phyloP scores from a whole-genome alignment of 2,888 invertebrate genomes.

The Hirtodrosophila histrioides region DNA sequence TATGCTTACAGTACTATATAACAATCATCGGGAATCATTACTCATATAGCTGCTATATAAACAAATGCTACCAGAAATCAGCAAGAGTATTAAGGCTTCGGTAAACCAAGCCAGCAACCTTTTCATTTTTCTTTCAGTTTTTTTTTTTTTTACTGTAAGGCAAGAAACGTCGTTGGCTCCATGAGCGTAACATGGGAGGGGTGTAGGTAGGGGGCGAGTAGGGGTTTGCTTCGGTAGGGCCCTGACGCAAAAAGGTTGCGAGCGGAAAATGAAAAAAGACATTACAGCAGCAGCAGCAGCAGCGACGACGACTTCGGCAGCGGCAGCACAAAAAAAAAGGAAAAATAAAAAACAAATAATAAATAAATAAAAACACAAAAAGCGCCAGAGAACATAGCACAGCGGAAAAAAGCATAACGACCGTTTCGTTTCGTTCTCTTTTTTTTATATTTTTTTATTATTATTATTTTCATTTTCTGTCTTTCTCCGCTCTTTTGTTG shows the following conservation, averaged over 20 bases:
- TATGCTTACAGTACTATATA: too few species aligned
- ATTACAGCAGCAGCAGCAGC: conserved; percentile 68
- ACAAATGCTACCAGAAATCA: background rate
- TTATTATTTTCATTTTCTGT: conserved; percentile 78
- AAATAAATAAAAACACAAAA: conserved; percentile 61
- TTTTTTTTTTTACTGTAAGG: conserved; percentile 40
- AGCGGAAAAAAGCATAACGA: conserved; percentile 78
- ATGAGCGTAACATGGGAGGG: conserved; percentile 34
- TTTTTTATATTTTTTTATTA: conserved; percentile 60
- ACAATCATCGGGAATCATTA: too few species aligned
- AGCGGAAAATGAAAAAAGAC: conserved; percentile 77
- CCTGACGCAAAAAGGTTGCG: conserved; percentile 76
- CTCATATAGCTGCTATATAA: background rate
- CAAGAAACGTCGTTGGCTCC: conserved; percentile 65
- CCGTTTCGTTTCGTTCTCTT: conserved; percentile 73
- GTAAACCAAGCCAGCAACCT: background rate
- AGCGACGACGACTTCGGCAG: conserved; percentile 19
- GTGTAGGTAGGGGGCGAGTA: background rate
- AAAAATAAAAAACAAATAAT: conserved; percentile 46
- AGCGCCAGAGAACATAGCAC: conserved; percentile 57
- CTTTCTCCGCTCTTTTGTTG: conserved; percentile 61
- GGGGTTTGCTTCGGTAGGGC: conserved; percentile 28
- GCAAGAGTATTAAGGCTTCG: conserved; percentile 14
- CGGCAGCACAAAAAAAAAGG: conserved; percentile 29
- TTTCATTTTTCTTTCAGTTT: conserved; percentile 28